These are phyloP conservation scores for Eupeodes latifasciatus DNA, from an alignment of 2,888 invertebrate species.

Conservation along the genomic window DNA sequence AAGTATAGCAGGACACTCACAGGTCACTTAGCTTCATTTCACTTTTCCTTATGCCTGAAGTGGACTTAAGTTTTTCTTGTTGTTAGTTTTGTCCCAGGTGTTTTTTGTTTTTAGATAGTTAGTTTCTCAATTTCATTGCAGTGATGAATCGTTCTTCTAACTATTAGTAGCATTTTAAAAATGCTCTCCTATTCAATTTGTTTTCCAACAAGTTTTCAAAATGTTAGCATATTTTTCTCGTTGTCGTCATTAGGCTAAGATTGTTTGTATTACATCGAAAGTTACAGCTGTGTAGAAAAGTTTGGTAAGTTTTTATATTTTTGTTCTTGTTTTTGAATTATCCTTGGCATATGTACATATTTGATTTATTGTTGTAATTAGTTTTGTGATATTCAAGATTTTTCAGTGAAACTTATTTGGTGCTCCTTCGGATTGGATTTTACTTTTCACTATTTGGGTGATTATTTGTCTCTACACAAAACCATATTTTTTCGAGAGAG, in stretches of 20 bases:
- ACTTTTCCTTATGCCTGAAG: background rate
- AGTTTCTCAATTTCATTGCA: background rate
- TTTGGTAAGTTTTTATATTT: background rate
- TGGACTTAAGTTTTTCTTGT: background rate
- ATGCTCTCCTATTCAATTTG: conserved; percentile 6
- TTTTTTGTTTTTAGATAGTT: background rate
- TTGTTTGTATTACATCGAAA: background rate
- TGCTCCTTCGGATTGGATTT: too few species aligned
- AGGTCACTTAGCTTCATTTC: background rate
- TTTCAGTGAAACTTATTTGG: too few species aligned
- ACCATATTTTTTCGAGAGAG: too few species aligned
- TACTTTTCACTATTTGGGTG: too few species aligned
- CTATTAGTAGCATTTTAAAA: background rate
- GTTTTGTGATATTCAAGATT: background rate
- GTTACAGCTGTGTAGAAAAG: background rate
- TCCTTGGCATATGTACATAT: background rate
- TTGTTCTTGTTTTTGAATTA: background rate
- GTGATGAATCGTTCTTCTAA: background rate
- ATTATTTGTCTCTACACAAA: too few species aligned
- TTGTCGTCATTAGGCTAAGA: background rate
- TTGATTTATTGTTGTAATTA: background rate
- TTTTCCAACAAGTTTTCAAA: background rate
- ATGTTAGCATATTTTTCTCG: background rate
- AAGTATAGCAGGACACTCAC: background rate
- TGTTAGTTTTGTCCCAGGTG: background rate